Percentiles rank a stretch among this genome's conserved stretches.
Evolutionary conservation across 2,113 vertebrate genomes (phyloP).

Genomic region (Tragelaphus imberbis): DNA sequence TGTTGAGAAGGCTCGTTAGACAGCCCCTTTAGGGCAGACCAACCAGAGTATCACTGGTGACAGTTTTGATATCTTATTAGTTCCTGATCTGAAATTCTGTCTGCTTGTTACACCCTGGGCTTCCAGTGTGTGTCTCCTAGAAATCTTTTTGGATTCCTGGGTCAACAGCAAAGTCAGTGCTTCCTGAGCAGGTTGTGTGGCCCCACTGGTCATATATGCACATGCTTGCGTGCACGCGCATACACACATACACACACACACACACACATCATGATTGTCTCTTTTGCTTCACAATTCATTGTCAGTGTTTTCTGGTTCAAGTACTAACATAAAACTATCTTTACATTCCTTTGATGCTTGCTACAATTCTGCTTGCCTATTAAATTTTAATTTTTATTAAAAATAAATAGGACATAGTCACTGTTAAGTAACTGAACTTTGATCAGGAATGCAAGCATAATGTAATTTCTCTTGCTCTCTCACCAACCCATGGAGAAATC

Average conservation of each 20-base stretch:
- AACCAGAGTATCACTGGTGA: neutral
- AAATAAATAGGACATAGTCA: neutral
- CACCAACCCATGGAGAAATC: neutral
- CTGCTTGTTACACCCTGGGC: neutral
- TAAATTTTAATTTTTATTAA: neutral
- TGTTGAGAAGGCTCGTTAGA: neutral
- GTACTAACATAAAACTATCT: neutral
- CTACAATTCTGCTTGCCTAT: neutral
- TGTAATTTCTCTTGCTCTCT: neutral
- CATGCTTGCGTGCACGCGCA: neutral
- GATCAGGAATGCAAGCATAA: neutral
- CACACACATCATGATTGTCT: neutral
- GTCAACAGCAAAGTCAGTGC: neutral
- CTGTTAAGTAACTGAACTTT: neutral
- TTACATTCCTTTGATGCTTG: neutral
- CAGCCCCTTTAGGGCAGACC: neutral
- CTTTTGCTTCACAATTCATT: slow-evolving; percentile 3
- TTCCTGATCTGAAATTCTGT: neutral
- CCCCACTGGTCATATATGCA: neutral
- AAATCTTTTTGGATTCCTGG: neutral
- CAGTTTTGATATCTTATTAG: neutral
- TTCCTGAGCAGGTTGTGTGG: neutral
- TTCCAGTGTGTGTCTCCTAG: neutral
- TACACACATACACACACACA: too few species aligned
- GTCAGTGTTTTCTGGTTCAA: neutral